Base-by-base conservation (phyloP, 2,797 vertebrate genomes). In the Mycteria americana region DNA sequence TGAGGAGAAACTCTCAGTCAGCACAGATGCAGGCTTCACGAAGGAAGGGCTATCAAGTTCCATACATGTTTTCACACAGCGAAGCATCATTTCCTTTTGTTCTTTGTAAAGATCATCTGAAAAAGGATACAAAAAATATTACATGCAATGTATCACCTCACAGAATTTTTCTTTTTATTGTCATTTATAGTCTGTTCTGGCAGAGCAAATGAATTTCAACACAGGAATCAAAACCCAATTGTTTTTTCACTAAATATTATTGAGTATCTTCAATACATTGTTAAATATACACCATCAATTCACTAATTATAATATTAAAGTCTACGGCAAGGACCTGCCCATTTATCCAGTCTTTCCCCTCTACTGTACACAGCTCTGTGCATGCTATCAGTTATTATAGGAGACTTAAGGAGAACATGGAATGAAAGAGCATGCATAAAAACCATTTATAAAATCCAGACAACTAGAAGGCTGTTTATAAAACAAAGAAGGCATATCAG, bases 11-110 rank as follows among this genome's bases (percentile, higher is more conserved):
- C 23, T 75, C 21, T 95, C 91, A 57, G 85, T 53, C 1, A 13
- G 85, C 18, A 98, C 64, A 57, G 96, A 45, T 12, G 65, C 68
- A 43, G 48, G 87, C 76, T 83, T 74, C 13, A 15, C 92, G 80
- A 98, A 97, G 18, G 95, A 89, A 75, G 97, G 97, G 14, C 94
- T 92, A 56, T 99, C 99, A 17, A 99, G 96, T 53, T 98, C 97
- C 83, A 99, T 96, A 94, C 99, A 99, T 46, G 98, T 18, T 75
- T 98, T 97, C 92, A 99, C 95, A 4, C 15, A 88, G 51, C 21
- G 96, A 89, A 99, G 97, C 98, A 98, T 98, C 28, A 18, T 57
- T 90, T 97, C 74, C 21, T 97, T 97, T 60, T 35, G 92, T 27
- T 88, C 91, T 27, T 45, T 59, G 30, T 77, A 48, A 31, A 35